phyloP scores from a whole-genome alignment of 2,888 invertebrate genomes.

The Nephrotoma appendiculata region DNA sequence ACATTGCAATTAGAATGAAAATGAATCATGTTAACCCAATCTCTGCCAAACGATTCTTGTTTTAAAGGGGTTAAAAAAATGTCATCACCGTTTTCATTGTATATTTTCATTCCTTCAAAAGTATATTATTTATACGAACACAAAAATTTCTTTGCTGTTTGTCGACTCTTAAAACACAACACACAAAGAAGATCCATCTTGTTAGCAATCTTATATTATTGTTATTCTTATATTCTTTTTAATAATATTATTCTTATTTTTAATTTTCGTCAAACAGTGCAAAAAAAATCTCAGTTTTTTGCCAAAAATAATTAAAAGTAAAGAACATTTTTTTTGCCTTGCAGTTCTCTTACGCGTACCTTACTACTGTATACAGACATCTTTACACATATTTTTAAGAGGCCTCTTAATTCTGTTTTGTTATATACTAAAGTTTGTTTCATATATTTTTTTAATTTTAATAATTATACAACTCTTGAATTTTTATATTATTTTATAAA shows the following conservation, averaged over 20 bases:
- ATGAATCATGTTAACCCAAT: neutral
- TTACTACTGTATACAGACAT: neutral
- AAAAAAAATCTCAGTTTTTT: neutral
- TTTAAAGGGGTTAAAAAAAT: neutral
- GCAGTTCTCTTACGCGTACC: neutral
- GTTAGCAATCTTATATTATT: neutral
- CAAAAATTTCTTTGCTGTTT: neutral
- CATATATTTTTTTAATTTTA: neutral
- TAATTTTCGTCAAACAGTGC: neutral
- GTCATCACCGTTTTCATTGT: neutral
- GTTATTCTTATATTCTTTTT: neutral
- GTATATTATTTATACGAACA: neutral
- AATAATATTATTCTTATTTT: neutral
- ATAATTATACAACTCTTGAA: neutral
- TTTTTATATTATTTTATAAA: neutral
- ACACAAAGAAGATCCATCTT: neutral
- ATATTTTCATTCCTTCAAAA: neutral
- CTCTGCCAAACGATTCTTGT: neutral
- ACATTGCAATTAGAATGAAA: neutral
- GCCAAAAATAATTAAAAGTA: neutral
- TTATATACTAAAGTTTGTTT: neutral
- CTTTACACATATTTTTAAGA: neutral
- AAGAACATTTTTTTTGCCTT: neutral
- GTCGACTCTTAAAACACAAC: neutral
- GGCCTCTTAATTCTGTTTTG: neutral